Evolutionary conservation across 2,888 invertebrate genomes (phyloP), one percentile per base, ranked within the genome.

Genomic region (Hirtodrosophila confusa): DNA sequence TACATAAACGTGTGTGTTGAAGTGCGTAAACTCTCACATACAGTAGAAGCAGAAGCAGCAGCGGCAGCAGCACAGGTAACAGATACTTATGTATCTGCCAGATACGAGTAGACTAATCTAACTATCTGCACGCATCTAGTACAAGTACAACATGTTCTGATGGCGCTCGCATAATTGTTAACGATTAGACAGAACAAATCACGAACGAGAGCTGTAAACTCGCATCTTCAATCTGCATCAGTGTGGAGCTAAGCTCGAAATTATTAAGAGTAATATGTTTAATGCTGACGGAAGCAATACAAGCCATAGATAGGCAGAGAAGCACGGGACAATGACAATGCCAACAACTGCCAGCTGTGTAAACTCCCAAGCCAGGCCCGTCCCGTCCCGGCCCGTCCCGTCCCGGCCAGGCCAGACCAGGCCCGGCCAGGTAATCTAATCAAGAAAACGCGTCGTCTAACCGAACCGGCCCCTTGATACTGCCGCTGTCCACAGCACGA

Each of bases 221-320:
- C 35, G 24, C 27, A 37, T 49, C 44, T 39, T 11, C 33, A 58
- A 51, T 71, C 53, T 68, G 67, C 61, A 48, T 40, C 58, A 67
- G 50, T 65, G 69, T 55, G 60, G 60, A 71, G 65, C 72, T 45
- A 23, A 77, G 80, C 75, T 84, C 68, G 55, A 73, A 85, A 87
- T 85, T 85, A 75, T 85, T 73, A 80, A 64, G 66, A 73, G 63
- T 76, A 71, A 73, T 87, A 75, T 78, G 68, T 75, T 87, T 75
- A 84, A 85, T 80, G 78, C 87, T 85, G 82, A 82, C 82, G 82
- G 82, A 82, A 82, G 82, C 82, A 82, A 70, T 69, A 66, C 62
- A 68, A 43, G 0, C 4, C 7, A 60, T 65, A 67, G 68, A 86
- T 83, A 45, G 60, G 48, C 64, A 43, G 43, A 43, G 43, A 54